Evolutionary conservation across 2,797 vertebrate species (phyloP).

Genomic region (Phylloscopus collybita): DNA sequence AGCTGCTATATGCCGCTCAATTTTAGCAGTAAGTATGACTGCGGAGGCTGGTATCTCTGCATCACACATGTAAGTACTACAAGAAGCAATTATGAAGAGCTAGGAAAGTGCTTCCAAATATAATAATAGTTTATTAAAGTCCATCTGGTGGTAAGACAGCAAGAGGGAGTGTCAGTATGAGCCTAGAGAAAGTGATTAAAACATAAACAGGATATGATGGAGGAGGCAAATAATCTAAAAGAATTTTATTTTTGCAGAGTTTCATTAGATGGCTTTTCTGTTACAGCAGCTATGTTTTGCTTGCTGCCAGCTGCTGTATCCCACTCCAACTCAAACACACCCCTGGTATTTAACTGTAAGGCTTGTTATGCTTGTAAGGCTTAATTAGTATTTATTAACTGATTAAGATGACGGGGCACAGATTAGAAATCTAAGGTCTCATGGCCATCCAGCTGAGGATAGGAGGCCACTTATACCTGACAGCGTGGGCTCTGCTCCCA

Average conservation of each 20-base stretch:
- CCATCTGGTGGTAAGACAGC: constrained; percentile 1
- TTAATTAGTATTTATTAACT: not conserved
- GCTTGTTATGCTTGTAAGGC: not conserved
- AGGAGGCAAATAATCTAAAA: constrained; percentile 6
- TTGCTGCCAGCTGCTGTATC: not conserved
- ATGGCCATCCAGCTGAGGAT: not conserved
- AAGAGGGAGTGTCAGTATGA: not conserved
- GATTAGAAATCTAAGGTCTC: not conserved
- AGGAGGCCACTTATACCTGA: not conserved
- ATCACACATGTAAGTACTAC: not conserved
- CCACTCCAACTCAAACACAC: not conserved
- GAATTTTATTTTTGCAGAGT: not conserved
- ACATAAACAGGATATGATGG: constrained; percentile 26
- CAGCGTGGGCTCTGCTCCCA: not conserved
- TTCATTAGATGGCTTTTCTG: constrained; percentile 11
- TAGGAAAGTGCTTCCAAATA: constrained; percentile 24
- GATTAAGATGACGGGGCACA: not conserved
- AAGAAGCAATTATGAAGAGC: constrained; percentile 7
- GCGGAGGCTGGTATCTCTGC: not conserved
- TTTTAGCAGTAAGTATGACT: not conserved
- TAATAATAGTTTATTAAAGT: constrained; percentile 33
- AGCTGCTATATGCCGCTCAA: not conserved
- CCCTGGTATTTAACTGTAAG: not conserved
- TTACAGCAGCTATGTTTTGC: constrained; percentile 15
- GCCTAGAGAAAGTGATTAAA: constrained; percentile 33